Base-by-base conservation (phyloP, 1,140 invertebrate genomes). In the Diachasma alloeum region DNA sequence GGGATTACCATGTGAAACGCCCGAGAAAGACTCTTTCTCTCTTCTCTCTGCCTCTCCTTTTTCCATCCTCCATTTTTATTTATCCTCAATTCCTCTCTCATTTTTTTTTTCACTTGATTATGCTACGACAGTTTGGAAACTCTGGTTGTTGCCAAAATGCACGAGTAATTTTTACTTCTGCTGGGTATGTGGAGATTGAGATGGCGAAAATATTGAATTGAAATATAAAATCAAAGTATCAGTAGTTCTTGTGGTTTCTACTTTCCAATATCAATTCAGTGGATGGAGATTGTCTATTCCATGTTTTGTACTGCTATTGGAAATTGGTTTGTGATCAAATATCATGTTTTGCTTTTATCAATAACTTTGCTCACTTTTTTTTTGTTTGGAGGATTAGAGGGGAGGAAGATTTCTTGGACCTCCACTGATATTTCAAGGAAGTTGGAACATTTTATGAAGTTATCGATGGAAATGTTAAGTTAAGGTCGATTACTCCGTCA, bases 261-360 rank as follows among this genome's bases (percentile, higher is more conserved):
- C 24, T 78, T 67, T 67, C 66, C 75, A 70, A 76, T 80, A 78
- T 70, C 77, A 72, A 78, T 78, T 72, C 72, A 74, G 76, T 80
- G 76, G 75, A 78, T 74, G 75, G 74, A 63, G 44, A 78, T 78
- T 80, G 78, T 74, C 75, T 42, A 48, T 44, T 53, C 6, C 63
- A 22, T 63, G 53, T 66, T 70, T 71, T 70, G 67, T 74, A 36
- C 37, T 48, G 73, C 26, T 44, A 22, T 63, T 44, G 59, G 36
- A 36, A 74, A 74, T 74, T 39, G 73, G 36, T 74, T 63, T 63
- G 59, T 26, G 22, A 74, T 74, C 73, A 74, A 68, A 74, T 74
- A 31, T 6, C 31, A 31, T 31, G 31, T 31, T 31, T 31, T 31
- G 31, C 31, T 31, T 31, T 31, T 31, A 31, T 31, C 31, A 31